These are phyloP conservation scores for Tribolium madens DNA, from an alignment of 1,140 invertebrate genomes.

Conservation along the genomic window DNA sequence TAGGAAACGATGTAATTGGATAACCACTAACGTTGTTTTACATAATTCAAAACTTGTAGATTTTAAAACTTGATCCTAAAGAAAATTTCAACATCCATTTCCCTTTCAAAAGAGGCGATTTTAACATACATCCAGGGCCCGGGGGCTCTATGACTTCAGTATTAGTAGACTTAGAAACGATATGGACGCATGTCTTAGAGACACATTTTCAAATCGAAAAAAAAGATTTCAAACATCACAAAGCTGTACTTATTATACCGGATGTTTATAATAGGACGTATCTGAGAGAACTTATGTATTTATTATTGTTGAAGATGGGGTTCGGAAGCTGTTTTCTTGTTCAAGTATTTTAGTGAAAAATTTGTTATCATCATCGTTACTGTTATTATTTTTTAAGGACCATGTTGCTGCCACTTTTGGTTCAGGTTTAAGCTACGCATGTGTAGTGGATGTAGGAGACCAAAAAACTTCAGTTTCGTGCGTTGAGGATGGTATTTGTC, in stretches of 20 bases:
- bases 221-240: constrained; percentile 84
- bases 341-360: constrained; percentile 72
- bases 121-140: constrained; percentile 85
- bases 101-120: constrained; percentile 86
- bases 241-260: constrained; percentile 89
- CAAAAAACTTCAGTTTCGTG: constrained; percentile 96
- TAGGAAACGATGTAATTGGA: constrained; percentile 74
- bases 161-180: constrained; percentile 85
- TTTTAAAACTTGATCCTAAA: constrained; percentile 80
- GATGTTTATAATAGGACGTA: constrained; percentile 92
- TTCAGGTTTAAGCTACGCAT: constrained; percentile 90
- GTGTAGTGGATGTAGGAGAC: constrained; percentile 95
- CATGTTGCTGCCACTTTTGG: constrained; percentile 95
- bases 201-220: constrained; percentile 81
- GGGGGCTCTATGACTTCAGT: constrained; percentile 88
- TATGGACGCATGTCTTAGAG: constrained; percentile 87
- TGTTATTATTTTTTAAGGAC: constrained; percentile 74
- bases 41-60: constrained; percentile 61
- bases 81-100: constrained; percentile 89
- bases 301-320: constrained; percentile 85
- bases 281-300: constrained; percentile 85
- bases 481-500: constrained; percentile 96
- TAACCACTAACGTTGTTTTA: no score
- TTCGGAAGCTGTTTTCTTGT: constrained; percentile 92
- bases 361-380: not conserved